Conservation (phyloP, 2,797 vertebrate genomes). For the Astyanax mexicanus region DNA sequence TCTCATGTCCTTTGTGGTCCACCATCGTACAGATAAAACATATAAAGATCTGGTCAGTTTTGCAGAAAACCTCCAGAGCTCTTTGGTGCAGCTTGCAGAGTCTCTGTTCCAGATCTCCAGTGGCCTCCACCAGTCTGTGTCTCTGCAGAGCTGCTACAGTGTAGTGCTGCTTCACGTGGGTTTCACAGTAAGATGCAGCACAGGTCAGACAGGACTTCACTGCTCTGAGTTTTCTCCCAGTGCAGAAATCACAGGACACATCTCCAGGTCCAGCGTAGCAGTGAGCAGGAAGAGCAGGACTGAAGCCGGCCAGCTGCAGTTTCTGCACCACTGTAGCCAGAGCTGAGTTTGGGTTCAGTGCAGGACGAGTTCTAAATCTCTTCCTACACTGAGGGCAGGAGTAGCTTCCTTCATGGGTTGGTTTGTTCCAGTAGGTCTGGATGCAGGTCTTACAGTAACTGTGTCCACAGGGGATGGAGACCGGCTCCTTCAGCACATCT, state of each 20-base stretch:
- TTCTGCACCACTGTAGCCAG: constrained; percentile 40
- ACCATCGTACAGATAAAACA: constrained; percentile 14
- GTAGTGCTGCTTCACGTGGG: constrained; percentile 45
- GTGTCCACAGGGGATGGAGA: constrained; percentile 18
- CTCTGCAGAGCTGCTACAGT: constrained; percentile 21
- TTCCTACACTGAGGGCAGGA: constrained; percentile 42
- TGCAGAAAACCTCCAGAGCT: constrained; percentile 48
- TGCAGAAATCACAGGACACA: too few relatives aligned
- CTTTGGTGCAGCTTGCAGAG: constrained; percentile 16
- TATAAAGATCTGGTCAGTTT: constrained; percentile 3
- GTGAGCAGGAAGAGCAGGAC: constrained; percentile 20
- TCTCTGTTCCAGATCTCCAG: constrained; percentile 12
- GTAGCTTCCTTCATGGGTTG: neutral
- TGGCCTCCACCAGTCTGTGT: constrained; percentile 34
- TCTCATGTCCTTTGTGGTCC: constrained; percentile 14
- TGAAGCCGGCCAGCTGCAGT: constrained; percentile 21
- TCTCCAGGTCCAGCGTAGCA: neutral
- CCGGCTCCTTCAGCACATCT: constrained; percentile 27
- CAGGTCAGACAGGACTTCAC: constrained; percentile 67
- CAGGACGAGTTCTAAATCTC: constrained; percentile 29
- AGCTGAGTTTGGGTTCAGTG: constrained; percentile 25
- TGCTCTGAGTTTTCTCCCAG: constrained; percentile 50
- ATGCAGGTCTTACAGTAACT: constrained; percentile 46
- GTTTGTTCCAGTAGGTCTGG: constrained; percentile 28
- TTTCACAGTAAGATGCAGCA: constrained; percentile 29